Conservation (phyloP, 1,140 invertebrate genomes). For the Cryptotermes secundus region DNA sequence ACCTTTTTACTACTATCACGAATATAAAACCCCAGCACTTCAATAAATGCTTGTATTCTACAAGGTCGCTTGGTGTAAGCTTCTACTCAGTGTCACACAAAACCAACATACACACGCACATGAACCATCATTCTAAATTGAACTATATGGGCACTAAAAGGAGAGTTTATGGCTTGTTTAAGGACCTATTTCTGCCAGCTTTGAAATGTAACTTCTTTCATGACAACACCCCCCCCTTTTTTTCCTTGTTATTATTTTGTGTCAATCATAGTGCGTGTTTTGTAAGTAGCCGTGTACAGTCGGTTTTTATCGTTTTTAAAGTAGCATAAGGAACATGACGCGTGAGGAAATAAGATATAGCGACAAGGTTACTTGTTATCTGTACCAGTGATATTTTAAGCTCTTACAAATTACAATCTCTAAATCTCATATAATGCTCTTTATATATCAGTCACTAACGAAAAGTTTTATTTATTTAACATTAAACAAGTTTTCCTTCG, state of each 20-base stretch:
- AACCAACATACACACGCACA: too few relatives aligned
- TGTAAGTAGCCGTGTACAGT: background rate
- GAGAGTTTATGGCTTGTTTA: constrained; percentile 10
- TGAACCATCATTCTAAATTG: background rate
- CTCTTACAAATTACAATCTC: background rate
- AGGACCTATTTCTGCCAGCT: constrained; percentile 13
- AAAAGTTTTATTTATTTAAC: background rate
- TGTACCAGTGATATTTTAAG: background rate
- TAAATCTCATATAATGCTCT: background rate
- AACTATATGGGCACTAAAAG: background rate
- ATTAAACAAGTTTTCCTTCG: background rate
- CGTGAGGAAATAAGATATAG: background rate
- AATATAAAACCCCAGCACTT: background rate
- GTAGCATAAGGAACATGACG: background rate
- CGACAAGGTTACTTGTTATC: background rate
- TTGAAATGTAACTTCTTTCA: background rate
- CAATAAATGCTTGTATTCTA: background rate
- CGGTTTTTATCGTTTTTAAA: background rate
- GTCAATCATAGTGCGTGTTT: background rate
- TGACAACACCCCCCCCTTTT: background rate
- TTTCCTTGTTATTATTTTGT: background rate
- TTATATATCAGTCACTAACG: background rate
- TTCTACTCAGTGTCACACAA: background rate
- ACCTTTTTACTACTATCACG: background rate
- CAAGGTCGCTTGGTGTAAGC: background rate